These are phyloP conservation scores for Taeniopygia guttata DNA, from an alignment of 2,797 vertebrate genomes.

Conservation along the genomic window DNA sequence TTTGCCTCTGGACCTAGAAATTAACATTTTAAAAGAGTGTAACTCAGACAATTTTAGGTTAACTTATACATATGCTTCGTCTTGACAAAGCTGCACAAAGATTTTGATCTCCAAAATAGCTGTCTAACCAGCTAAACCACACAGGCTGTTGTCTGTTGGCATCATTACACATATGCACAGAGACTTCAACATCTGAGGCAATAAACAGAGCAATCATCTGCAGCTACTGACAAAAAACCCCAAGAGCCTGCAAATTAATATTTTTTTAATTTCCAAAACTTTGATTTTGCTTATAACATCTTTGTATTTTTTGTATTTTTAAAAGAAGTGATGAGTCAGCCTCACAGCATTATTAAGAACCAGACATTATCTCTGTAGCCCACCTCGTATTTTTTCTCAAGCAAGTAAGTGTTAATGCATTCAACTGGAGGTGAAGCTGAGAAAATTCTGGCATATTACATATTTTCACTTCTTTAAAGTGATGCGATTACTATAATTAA, in stretches of 20 bases:
- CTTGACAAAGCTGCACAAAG: slow-evolving; percentile 6
- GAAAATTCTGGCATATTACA: background rate
- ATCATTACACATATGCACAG: background rate
- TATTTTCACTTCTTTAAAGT: background rate
- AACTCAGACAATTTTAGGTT: background rate
- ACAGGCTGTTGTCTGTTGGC: background rate
- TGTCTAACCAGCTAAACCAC: background rate
- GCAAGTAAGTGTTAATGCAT: background rate
- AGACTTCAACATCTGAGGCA: background rate
- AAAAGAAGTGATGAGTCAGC: background rate
- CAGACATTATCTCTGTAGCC: background rate
- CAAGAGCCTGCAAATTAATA: background rate
- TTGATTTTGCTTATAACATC: background rate
- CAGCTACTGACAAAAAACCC: background rate
- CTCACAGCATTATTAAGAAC: background rate
- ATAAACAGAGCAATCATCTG: background rate
- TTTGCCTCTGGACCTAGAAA: background rate
- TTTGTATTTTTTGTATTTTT: background rate
- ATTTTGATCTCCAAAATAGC: slow-evolving; percentile 54
- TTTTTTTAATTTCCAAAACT: background rate
- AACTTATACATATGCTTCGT: slow-evolving; percentile 21
- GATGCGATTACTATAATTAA: background rate
- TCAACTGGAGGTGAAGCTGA: background rate
- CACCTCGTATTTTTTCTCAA: background rate
- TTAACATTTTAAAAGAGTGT: background rate